Conservation (phyloP, 2,113 vertebrate species). For the Ia io region DNA sequence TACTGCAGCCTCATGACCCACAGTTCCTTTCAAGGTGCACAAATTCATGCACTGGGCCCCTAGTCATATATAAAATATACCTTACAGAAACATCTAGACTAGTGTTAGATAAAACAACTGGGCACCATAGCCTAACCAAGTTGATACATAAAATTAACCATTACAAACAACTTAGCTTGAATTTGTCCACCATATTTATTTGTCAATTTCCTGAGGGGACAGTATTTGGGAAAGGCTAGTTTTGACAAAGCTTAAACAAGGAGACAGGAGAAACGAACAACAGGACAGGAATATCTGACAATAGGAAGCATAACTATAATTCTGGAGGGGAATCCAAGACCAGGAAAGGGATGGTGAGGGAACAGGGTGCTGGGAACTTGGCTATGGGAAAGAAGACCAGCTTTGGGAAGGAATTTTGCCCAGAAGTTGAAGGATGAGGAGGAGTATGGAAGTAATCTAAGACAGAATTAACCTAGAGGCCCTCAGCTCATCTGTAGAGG, state of each 20-base stretch:
- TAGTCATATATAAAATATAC: not conserved
- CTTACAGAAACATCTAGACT: not conserved
- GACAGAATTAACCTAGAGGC: not conserved
- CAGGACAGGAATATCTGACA: not conserved
- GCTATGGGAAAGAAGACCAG: not conserved
- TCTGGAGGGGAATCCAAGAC: not conserved
- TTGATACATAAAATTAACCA: not conserved
- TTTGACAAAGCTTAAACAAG: not conserved
- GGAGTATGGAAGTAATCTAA: not conserved
- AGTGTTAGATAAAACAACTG: not conserved
- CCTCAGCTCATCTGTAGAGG: not conserved
- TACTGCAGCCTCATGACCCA: too few species aligned
- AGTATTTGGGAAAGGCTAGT: not conserved
- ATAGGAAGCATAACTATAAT: not conserved
- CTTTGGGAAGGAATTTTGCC: not conserved
- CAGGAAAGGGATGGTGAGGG: not conserved
- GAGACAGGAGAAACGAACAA: not conserved
- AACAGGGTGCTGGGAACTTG: not conserved
- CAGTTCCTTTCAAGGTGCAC: too few species aligned
- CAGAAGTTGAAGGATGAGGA: not conserved
- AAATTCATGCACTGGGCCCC: too few species aligned
- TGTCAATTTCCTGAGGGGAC: not conserved
- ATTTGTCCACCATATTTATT: not conserved
- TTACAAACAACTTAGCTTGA: not conserved
- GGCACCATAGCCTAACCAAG: not conserved